Evolutionary conservation across 2,888 invertebrate species (phyloP), one percentile per base, ranked within the genome.

Genomic region (Xanthorhoe designata): DNA sequence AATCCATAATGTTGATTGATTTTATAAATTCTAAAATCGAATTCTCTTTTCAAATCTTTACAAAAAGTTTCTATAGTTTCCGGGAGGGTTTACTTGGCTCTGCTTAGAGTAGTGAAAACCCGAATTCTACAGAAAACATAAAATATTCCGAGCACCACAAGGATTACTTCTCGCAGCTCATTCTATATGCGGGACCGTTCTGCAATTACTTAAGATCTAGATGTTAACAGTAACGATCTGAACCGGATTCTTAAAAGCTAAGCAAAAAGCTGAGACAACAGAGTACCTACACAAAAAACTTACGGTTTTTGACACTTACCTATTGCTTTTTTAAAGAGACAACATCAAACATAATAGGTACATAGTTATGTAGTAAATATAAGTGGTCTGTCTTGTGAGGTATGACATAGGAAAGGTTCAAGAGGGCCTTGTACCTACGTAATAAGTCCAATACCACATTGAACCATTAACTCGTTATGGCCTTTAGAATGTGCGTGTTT

Each of bases 141-240:
- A 54, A 24, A 55, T 59, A 69, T 69, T 71, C 67, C 15, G 42
- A 62, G 45, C 61, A 65, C 54, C 35, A 59, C 61, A 50, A 61
- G 56, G 60, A 66, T 61, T 54, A 60, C 19, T 35, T 57, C 52
- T 49, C 58, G 35, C 49, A 53, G 32, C 61, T 65, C 60, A 71
- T 69, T 69, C 53, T 51, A 52, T 50, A 66, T 68, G 66, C 62
- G 61, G 62, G 64, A 68, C 60, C 57, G 50, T 63, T 62, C 50
- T 50, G 15, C 42, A 67, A 69, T 69, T 63, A 65, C 47, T 45
- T 60, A 19, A 32, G 49, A 64, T 61, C 61, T 68, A 61, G 57
- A 65, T 57, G 10, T 4, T 70, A 61, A 66, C 61, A 50, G 61
- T 61, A 42, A 29, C 51, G 61, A 59, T 15, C 51, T 68, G 53